A percentile compares a stretch with the other conserved stretches of the same genome.
phyloP scores from a whole-genome alignment of 1,140 invertebrate species.

The Megathymus violae region DNA sequence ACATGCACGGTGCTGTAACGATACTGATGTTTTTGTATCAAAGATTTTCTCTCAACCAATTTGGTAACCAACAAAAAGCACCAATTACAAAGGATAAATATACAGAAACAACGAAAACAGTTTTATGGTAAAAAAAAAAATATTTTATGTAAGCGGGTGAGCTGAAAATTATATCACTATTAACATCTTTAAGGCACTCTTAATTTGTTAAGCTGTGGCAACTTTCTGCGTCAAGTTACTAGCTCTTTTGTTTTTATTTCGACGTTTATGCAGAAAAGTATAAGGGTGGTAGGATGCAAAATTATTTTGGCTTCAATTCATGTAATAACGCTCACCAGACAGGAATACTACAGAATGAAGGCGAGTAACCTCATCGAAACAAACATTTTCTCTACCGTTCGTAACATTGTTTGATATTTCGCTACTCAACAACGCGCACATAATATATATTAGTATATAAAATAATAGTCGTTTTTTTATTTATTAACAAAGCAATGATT shows the following conservation, averaged over 20 bases:
- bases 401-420: not conserved
- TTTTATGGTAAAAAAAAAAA: not conserved
- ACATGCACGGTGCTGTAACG: too few relatives aligned
- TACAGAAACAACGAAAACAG: not conserved
- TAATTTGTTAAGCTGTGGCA: slow-evolving; percentile 20
- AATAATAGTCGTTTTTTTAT: too few relatives aligned
- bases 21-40: not conserved
- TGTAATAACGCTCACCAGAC: not conserved
- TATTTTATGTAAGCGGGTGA: slow-evolving; percentile 14
- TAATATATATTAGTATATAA: too few relatives aligned
- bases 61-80: not conserved
- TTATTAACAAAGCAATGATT: too few relatives aligned
- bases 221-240: slow-evolving; percentile 20
- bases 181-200: slow-evolving; percentile 17
- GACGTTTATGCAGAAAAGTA: slow-evolving; percentile 5
- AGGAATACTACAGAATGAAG: not conserved
- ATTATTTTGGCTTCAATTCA: not conserved
- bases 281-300: not conserved
- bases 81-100: not conserved
- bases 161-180: slow-evolving; percentile 18
- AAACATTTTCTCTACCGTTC: not conserved
- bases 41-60: not conserved
- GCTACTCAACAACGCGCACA: too few relatives aligned
- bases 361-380: not conserved
- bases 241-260: slow-evolving; percentile 20